Evolutionary conservation across 2,113 vertebrate genomes (phyloP).

Genomic region (Fukomys damarensis): DNA sequence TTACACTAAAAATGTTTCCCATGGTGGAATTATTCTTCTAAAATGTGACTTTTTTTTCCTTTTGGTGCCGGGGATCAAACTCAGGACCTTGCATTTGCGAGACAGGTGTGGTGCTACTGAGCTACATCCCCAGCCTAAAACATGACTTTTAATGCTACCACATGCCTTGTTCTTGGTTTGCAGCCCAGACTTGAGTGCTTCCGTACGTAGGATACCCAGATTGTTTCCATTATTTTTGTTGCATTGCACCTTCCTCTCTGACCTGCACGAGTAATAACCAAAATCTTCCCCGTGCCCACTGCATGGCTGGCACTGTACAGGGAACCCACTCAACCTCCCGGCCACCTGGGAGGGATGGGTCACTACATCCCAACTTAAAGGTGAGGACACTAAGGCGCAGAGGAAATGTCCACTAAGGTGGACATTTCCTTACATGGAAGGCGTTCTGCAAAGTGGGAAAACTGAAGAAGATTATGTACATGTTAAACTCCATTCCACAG

Average conservation of each 20-base stretch:
- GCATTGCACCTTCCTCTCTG: background rate
- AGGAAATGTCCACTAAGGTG: background rate
- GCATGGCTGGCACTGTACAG: background rate
- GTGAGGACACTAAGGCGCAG: background rate
- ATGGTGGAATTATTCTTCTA: background rate
- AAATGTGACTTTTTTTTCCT: constrained; percentile 33
- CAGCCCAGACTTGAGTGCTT: background rate
- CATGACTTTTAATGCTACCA: background rate
- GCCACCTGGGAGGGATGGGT: background rate
- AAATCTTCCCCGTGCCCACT: background rate
- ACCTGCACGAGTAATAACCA: background rate
- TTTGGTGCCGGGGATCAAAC: too few relatives aligned
- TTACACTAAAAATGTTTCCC: background rate
- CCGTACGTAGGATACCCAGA: background rate
- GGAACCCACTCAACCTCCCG: background rate
- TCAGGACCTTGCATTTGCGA: too few relatives aligned
- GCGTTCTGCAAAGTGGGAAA: background rate
- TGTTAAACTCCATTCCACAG: background rate
- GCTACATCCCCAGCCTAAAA: too few relatives aligned
- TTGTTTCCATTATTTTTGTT: background rate
- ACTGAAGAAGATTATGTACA: background rate
- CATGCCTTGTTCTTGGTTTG: background rate
- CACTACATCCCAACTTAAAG: background rate
- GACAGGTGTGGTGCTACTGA: too few relatives aligned
- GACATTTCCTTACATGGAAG: background rate